These are phyloP conservation scores for Sthenelais limicola DNA, from an alignment of 2,888 invertebrate genomes.

Conservation along the genomic window DNA sequence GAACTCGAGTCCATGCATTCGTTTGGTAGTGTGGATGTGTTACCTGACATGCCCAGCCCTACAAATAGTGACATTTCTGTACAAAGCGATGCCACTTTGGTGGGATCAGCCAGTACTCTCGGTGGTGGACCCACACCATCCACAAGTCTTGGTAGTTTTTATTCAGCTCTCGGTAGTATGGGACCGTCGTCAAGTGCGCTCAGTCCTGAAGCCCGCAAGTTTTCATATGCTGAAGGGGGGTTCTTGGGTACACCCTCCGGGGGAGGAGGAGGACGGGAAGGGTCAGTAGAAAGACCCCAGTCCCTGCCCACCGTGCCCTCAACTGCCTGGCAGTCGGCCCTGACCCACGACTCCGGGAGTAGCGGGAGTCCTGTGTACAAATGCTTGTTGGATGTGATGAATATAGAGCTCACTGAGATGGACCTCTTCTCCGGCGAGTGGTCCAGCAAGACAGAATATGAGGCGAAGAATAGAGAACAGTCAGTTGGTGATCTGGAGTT, in stretches of 20 bases:
- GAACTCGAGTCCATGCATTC: conserved; percentile 36
- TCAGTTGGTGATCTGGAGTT: conserved; percentile 63
- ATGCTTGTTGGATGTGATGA: conserved; percentile 83
- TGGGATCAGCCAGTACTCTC: neutral
- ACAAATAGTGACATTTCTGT: neutral
- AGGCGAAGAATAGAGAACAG: conserved; percentile 48
- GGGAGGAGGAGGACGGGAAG: neutral
- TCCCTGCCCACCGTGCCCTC: conserved; percentile 3
- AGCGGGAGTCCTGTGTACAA: conserved; percentile 48
- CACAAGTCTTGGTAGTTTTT: conserved; percentile 33
- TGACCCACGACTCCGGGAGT: conserved; percentile 29
- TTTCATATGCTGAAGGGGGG: neutral
- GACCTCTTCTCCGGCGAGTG: conserved; percentile 81
- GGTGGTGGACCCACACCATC: neutral
- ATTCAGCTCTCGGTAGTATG: conserved; percentile 32
- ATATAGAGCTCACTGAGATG: conserved; percentile 83
- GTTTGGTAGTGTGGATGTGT: conserved; percentile 8
- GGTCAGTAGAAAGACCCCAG: neutral
- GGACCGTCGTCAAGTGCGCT: conserved; percentile 7
- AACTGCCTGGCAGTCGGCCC: conserved; percentile 30
- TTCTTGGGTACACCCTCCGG: neutral
- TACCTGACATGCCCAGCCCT: neutral
- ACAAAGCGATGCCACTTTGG: neutral
- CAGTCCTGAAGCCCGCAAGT: neutral
- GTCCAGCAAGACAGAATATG: conserved; percentile 57